Evolutionary conservation across 64 coral and sea anemone species (phyloP).

Genomic region (Montipora cactus): DNA sequence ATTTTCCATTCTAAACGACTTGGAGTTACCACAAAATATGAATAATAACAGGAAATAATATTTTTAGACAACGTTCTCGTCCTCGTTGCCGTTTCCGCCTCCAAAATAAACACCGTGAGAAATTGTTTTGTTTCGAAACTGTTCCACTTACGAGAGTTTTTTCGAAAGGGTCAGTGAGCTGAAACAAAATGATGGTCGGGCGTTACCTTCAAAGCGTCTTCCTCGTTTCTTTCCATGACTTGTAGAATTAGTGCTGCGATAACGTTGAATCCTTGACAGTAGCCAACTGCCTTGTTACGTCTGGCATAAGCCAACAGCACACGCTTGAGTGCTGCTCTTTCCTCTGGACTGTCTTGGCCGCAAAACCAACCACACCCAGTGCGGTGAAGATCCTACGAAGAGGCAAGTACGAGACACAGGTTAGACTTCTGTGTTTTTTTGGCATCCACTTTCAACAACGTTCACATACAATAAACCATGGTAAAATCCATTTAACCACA

Average conservation of each 20-base stretch:
- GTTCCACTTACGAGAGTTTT: background rate
- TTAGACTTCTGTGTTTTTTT: too few species aligned
- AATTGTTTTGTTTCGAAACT: background rate
- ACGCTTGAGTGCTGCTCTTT: constrained; percentile 89
- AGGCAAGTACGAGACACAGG: background rate
- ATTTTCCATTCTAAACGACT: too few species aligned
- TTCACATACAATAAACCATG: background rate
- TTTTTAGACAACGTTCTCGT: too few species aligned
- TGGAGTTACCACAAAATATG: too few species aligned
- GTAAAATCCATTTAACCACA: background rate
- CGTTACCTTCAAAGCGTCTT: constrained; percentile 95
- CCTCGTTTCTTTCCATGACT: constrained; percentile 96
- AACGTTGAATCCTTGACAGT: constrained; percentile 99
- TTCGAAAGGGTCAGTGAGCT: background rate
- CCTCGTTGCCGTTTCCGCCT: too few species aligned
- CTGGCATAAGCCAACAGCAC: constrained; percentile 97
- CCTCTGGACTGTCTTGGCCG: constrained; percentile 94
- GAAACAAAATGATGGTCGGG: background rate
- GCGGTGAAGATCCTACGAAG: constrained; percentile 91
- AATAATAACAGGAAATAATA: too few species aligned
- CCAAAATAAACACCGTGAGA: too few species aligned
- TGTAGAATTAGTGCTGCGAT: constrained; percentile 96
- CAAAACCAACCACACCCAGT: constrained; percentile 99
- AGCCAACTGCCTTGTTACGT: constrained; percentile 96
- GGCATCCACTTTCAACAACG: background rate